Evolutionary conservation across 2,113 vertebrate species (phyloP), one percentile per base, ranked within the genome.

Genomic region (Neolamprologus caudopunctatus): DNA sequence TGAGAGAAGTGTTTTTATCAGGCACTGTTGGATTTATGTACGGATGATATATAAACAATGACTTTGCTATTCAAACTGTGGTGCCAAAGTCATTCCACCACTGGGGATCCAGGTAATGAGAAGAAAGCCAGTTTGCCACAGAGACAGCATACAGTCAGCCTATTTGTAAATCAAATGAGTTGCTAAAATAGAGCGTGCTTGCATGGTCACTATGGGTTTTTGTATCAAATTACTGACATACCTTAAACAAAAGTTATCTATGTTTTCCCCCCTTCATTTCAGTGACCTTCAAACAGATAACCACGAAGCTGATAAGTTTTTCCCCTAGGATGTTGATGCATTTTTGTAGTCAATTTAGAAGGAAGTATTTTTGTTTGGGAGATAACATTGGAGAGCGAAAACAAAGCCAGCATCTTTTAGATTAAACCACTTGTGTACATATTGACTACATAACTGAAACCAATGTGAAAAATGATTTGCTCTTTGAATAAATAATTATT

Each of bases 161-260:
- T 75, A 94, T 94, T 94, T 93, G 91, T 90, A 86, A 93, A 92
- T 86, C 88, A 93, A 93, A 95, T 93, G 80, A 91, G 88, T 55
- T 83, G 11, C 68, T 87, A 81, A 93, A 88, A 92, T 71, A 92
- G 80, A 88, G 50, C 80, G 87, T 89, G 88, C 92, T 90, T 85
- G 84, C 40, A 58, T 78, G 51, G 75, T 89, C 81, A 86, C 84
- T 40, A 66, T 68, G 87, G 82, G 84, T 61, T 89, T 28, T 75
- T 24, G 63, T 88, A 87, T 83, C 71, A 88, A 37, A 92, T 78
- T 61, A 89, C 80, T 47, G 33, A 51, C 55, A 35, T 68, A 87
- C 45, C 55, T 31, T 24, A 92, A 82, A 85, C 63, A 86, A 55
- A 80, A 63, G 31, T 87, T 61, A 55, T 42, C 8, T 28, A 24